These are phyloP conservation scores for Lophius americanus DNA, from an alignment of 2,797 vertebrate genomes.

Conservation along the genomic window DNA sequence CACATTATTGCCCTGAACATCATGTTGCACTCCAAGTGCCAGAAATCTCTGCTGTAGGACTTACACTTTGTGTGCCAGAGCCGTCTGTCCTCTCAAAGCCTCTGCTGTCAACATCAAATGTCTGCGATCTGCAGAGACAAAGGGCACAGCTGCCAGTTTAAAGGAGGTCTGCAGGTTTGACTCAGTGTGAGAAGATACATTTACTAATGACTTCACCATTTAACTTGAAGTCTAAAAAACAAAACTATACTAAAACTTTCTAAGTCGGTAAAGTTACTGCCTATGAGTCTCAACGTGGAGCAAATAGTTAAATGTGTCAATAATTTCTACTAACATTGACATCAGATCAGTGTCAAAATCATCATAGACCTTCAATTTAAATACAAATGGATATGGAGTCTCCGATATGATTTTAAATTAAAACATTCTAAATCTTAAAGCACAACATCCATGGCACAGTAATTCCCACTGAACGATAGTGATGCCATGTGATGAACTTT, in stretches of 20 bases:
- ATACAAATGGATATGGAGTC: no score
- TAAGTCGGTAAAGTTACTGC: no score
- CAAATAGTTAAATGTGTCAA: no score
- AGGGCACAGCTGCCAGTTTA: neutral
- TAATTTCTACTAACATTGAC: neutral
- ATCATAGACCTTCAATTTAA: neutral
- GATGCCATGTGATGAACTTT: neutral
- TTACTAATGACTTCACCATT: neutral
- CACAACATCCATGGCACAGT: neutral
- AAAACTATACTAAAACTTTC: no score
- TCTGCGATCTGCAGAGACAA: slow-evolving; percentile 78
- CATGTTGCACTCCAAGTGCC: neutral
- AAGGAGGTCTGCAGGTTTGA: neutral
- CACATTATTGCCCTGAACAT: neutral
- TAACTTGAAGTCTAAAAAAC: no score
- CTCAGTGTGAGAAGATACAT: neutral
- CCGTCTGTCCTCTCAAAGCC: slow-evolving; percentile 58
- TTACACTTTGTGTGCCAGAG: slow-evolving; percentile 76
- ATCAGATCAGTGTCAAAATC: neutral
- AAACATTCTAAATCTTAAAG: no score
- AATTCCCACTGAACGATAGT: neutral
- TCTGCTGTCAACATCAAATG: slow-evolving; percentile 72
- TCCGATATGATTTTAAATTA: no score
- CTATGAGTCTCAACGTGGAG: no score
- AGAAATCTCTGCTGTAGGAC: slow-evolving; percentile 26